Conservation (phyloP, 1,140 invertebrate species). For the Drosophila ogumai region DNA sequence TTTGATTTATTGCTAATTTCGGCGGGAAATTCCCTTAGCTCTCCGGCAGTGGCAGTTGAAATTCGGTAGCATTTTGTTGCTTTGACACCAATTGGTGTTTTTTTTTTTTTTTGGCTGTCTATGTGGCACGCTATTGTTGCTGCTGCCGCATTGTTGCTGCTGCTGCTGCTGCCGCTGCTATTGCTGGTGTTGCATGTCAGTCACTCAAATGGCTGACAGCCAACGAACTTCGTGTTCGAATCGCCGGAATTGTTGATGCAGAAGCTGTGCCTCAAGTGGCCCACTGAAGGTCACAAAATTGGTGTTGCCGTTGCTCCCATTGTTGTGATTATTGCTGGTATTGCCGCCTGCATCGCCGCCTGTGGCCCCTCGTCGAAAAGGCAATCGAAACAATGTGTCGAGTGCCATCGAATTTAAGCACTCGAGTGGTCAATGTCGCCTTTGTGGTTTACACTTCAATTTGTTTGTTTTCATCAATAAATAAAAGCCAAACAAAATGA, state of each 20-base stretch:
- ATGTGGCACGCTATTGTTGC: slow-evolving; percentile 64
- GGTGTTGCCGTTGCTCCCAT: slow-evolving; percentile 30
- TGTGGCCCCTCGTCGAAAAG: slow-evolving; percentile 6
- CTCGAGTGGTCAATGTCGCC: slow-evolving; percentile 72
- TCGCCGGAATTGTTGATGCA: slow-evolving; percentile 45
- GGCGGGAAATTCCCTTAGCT: slow-evolving; percentile 41
- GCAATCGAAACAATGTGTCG: slow-evolving; percentile 42
- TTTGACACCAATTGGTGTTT: slow-evolving; percentile 78
- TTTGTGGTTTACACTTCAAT: slow-evolving; percentile 40
- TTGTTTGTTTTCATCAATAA: slow-evolving; percentile 28
- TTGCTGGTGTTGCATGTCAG: slow-evolving; percentile 70
- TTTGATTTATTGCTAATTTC: slow-evolving; percentile 60
- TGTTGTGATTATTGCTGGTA: slow-evolving; percentile 16
- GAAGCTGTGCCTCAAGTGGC: slow-evolving; percentile 69
- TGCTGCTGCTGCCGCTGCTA: slow-evolving; percentile 19
- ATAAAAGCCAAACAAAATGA: background rate
- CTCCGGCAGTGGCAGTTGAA: slow-evolving; percentile 34
- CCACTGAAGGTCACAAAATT: slow-evolving; percentile 68
- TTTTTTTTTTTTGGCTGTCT: slow-evolving; percentile 35
- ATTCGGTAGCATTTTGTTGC: slow-evolving; percentile 73
- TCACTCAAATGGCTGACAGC: slow-evolving; percentile 80
- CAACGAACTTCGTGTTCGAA: slow-evolving; percentile 74
- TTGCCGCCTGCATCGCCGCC: slow-evolving; percentile 17
- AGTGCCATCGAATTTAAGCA: slow-evolving; percentile 46
- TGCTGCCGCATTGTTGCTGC: slow-evolving; percentile 49